Base-by-base conservation (phyloP, 1,140 invertebrate species). In the Lysiphlebus fabarum region DNA sequence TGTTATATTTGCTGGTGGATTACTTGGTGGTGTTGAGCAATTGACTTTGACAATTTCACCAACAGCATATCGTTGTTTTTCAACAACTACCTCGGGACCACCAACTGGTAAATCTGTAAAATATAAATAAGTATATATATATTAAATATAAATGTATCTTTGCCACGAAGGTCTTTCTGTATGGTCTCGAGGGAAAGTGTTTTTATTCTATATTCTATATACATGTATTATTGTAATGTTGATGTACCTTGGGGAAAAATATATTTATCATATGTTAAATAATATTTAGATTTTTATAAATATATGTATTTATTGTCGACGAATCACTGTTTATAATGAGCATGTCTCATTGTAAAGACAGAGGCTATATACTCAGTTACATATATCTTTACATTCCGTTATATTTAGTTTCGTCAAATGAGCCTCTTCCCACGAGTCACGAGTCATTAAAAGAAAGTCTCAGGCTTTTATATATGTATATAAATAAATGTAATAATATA, bases 1-100 rank as follows among this genome's bases (percentile, higher is more conserved):
- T 44, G 87, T 90, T 56, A 93, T 81, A 76, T 91, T 91, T 12
- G 89, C 87, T 3, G 89, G 82, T 14, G 90, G 90, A 68, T 86
- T 86, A 12, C 87, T 86, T 6, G 87, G 83, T 37, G 87, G 84
- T 34, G 87, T 86, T 14, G 86, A 85, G 72, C 90, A 92, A 74
- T 90, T 91, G 14, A 84, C 87, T 61, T 85, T 79, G 42, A 92
- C 78, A 61, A 82, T 84, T 68, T 91, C 89, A 6, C 88, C 89
- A 12, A 87, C 82, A 10, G 87, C 84, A 69, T 90, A 90, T 70
- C 85, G 83, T 58, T 78, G 81, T 68, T 89, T 89, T 70, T 90
- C 86, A n/a, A 88, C 78, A 49, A 74, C 80, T 57, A 92, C 81
- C 62, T 80, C 77, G 43, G 88, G 86, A 55, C 84, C 82, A 34